Percentiles rank a stretch among this genome's conserved stretches.
Conservation (phyloP, 2,797 vertebrate genomes). For the Dermochelys coriacea region DNA sequence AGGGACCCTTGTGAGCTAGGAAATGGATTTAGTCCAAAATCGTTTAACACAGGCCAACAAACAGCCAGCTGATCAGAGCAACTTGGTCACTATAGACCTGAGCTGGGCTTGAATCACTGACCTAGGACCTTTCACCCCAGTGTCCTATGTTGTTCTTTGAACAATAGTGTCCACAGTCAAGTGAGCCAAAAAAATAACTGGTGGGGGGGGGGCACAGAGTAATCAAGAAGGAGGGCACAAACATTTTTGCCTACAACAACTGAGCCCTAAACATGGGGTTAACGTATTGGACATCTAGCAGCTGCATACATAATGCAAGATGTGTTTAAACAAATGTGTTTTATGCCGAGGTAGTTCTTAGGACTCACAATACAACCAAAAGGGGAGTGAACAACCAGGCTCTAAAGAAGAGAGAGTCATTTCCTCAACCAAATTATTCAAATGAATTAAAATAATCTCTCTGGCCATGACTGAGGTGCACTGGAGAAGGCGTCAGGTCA, state of each 20-base stretch:
- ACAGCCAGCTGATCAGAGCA: neutral
- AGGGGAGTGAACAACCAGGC: neutral
- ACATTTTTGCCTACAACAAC: neutral
- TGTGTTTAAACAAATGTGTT: neutral
- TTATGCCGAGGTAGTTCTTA: neutral
- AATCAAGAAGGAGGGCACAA: too few relatives aligned
- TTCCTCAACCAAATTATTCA: neutral
- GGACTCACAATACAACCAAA: neutral
- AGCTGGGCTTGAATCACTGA: neutral
- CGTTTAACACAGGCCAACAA: neutral
- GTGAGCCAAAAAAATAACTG: neutral
- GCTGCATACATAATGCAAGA: neutral
- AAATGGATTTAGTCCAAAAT: neutral
- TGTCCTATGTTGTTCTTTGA: neutral
- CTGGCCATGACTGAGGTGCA: rapidly evolving
- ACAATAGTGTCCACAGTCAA: neutral
- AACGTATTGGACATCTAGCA: neutral
- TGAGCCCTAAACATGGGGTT: neutral
- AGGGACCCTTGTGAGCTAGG: neutral
- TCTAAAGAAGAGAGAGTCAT: neutral
- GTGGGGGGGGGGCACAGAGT: neutral
- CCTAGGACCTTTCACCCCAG: neutral
- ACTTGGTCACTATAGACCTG: neutral
- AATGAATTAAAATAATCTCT: neutral
- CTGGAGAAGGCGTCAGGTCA: neutral